phyloP scores from a whole-genome alignment of 2,797 vertebrate genomes.

The Lepilemur septentrionalis region DNA sequence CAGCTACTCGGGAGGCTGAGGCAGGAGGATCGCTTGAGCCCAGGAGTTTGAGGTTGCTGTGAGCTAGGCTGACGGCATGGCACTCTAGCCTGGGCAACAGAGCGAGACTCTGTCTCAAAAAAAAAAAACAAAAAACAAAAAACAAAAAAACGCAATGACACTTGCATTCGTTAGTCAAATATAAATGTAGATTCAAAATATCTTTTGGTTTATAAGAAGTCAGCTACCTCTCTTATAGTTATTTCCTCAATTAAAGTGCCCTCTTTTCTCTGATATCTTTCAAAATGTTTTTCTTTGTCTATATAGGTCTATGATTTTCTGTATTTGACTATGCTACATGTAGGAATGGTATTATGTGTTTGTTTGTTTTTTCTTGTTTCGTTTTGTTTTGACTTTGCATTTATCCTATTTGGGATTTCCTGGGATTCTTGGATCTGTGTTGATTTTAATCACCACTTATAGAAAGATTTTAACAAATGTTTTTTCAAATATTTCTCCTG shows the following conservation, averaged over 20 bases:
- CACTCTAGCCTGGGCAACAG: no score
- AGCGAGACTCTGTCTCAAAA: no score
- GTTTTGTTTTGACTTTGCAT: not conserved
- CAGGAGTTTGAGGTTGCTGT: no score
- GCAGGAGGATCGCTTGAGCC: no score
- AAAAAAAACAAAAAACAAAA: no score
- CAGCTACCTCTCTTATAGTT: not conserved
- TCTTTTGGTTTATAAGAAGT: not conserved
- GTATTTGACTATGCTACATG: not conserved
- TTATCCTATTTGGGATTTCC: not conserved
- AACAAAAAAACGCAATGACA: not conserved
- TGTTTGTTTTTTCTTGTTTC: not conserved
- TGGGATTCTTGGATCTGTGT: not conserved
- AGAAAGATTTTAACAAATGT: not conserved
- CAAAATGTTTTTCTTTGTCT: not conserved
- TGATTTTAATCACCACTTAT: not conserved
- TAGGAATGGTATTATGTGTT: not conserved
- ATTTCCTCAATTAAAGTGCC: not conserved
- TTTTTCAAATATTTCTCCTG: not conserved
- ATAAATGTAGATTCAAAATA: not conserved
- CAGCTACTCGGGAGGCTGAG: no score
- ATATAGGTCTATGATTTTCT: not conserved
- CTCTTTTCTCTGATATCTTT: not conserved
- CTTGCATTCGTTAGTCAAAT: not conserved
- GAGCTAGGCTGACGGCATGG: no score